Percentiles rank a stretch among this genome's conserved stretches.
Evolutionary conservation across 2,797 vertebrate species (phyloP).

Genomic region (Chelon labrosus): DNA sequence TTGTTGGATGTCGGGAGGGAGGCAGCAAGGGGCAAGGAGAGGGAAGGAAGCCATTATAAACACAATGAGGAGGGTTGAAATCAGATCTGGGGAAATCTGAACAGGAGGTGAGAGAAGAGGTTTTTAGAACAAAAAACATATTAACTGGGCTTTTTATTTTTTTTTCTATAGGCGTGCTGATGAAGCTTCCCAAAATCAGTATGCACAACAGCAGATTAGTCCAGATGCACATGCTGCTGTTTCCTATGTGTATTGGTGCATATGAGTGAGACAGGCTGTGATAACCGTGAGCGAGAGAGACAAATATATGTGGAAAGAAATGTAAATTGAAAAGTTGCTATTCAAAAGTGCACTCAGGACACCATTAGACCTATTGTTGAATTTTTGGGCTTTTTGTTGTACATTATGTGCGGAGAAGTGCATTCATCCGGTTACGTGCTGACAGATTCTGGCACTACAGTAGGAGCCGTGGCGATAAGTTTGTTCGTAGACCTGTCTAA

Average conservation of each 20-base stretch:
- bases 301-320: slow-evolving; percentile 51
- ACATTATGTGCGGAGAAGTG: slow-evolving; percentile 43
- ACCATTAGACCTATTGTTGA: slow-evolving; percentile 65
- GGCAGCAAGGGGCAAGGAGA: slow-evolving; percentile 17
- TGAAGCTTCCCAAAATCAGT: slow-evolving; percentile 17
- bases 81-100: slow-evolving; percentile 24
- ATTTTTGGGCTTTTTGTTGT: slow-evolving; percentile 40
- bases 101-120: slow-evolving; percentile 34
- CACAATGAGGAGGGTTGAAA: slow-evolving; percentile 17
- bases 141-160: not conserved
- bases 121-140: slow-evolving; percentile 5
- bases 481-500: slow-evolving; percentile 38
- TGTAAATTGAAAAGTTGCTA: slow-evolving; percentile 56
- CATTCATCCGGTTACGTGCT: slow-evolving; percentile 57
- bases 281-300: slow-evolving; percentile 15
- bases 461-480: slow-evolving; percentile 41
- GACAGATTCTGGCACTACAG: slow-evolving; percentile 58
- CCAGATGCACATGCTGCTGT: not conserved
- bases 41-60: slow-evolving; percentile 41
- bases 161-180: not conserved
- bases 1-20: slow-evolving; percentile 39
- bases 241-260: slow-evolving; percentile 14
- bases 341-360: slow-evolving; percentile 54
- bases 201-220: slow-evolving; percentile 22
- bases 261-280: slow-evolving; percentile 11